phyloP scores from a whole-genome alignment of 1,140 invertebrate genomes.

The Augochlora pura region DNA sequence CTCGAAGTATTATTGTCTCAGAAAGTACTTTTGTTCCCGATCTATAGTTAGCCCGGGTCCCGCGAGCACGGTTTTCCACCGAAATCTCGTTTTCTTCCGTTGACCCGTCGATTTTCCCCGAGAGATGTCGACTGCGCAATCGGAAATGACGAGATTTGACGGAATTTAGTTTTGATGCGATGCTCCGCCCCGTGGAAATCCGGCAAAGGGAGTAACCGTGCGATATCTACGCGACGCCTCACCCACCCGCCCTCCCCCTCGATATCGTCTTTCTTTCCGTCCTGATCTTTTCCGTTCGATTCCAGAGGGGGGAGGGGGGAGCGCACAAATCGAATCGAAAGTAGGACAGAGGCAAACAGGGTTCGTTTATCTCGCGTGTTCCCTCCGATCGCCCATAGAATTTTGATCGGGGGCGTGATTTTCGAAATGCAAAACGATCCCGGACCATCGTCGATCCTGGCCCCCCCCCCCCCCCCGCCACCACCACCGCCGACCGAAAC shows the following conservation, averaged over 20 bases:
- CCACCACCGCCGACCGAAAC: too few relatives aligned
- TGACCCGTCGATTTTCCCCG: slow-evolving; percentile 8
- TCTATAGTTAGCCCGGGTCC: neutral
- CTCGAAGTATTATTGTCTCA: neutral
- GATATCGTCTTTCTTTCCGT: slow-evolving; percentile 39
- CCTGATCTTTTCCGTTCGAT: slow-evolving; percentile 21
- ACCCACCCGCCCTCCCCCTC: neutral
- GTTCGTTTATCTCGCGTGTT: slow-evolving; percentile 39
- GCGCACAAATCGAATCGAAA: slow-evolving; percentile 42
- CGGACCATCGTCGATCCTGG: neutral
- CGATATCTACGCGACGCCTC: slow-evolving; percentile 22
- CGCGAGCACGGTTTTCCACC: neutral
- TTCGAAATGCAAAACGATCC: slow-evolving; percentile 11
- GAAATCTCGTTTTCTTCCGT: neutral
- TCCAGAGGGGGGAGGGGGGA: too few relatives aligned
- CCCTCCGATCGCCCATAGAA: slow-evolving; percentile 10
- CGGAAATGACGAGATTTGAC: slow-evolving; percentile 47
- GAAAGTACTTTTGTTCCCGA: neutral
- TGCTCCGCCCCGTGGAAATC: slow-evolving; percentile 25
- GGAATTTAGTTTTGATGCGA: slow-evolving; percentile 53
- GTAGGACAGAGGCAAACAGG: slow-evolving; percentile 34
- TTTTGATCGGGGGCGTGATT: slow-evolving; percentile 21
- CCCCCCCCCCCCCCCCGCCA: neutral
- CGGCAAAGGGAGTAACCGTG: slow-evolving; percentile 28
- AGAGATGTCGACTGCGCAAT: slow-evolving; percentile 6